Evolutionary conservation across 2,888 invertebrate genomes (phyloP), one percentile per base, ranked within the genome.

Genomic region (Pammene aurita): DNA sequence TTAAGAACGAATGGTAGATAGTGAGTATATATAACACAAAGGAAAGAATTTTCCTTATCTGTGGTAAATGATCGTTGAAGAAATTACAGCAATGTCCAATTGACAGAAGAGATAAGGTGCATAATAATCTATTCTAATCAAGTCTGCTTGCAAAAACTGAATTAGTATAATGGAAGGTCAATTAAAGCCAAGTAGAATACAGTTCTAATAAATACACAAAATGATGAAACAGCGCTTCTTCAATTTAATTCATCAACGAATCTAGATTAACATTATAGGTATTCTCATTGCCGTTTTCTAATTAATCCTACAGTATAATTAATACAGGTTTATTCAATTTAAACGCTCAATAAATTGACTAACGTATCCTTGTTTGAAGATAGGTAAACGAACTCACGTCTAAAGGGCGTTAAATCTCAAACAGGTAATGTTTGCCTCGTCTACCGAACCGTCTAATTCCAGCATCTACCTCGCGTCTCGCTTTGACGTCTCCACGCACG

Each of bases 361-460:
- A 41, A 14, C 38, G 60, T 41, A 58, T 58, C 64, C 69, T 65
- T 65, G 41, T 65, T 69, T 9, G 26, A 57, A 9, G 69, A 69
- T 69, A 55, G 69, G 69, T 69, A 69, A 69, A 69, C 46, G 69
- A 69, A 69, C 69, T 69, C 69, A 60, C 69, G 46, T 55, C 46
- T 65, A 65, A 65, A 65, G 65, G 68, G 69, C 65, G 69, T 69
- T 69, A 65, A 69, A 69, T 69, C 65, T 65, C 69, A 65, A 69
- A 69, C 69, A 65, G 54, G 69, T 65, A 60, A 58, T 69, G 69
- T 69, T 69, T 69, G 64, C 65, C 60, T 65, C 69, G 69, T 69
- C 69, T 69, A 69, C 69, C 69, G 60, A 65, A 65, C 69, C 65
- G 69, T 69, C 69, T 69, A 69, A 69, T 69, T 69, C 64, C 41